These are phyloP conservation scores for Microcebus griseorufus DNA, from an alignment of 2,113 vertebrate species.

Conservation along the genomic window DNA sequence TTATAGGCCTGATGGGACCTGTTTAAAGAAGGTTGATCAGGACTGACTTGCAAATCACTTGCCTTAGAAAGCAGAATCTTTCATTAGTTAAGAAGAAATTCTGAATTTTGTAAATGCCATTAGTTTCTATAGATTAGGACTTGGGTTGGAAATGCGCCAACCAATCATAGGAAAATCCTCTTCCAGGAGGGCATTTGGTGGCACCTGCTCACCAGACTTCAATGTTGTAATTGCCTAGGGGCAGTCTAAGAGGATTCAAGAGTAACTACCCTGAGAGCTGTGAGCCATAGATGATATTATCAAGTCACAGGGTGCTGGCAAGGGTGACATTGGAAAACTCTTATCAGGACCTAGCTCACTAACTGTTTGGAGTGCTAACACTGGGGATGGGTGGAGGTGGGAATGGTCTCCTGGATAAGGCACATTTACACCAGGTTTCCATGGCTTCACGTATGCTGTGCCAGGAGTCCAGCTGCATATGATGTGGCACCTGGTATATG, in stretches of 20 bases:
- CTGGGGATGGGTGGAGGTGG: not conserved
- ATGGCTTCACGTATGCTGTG: not conserved
- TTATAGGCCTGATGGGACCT: not conserved
- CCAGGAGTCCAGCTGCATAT: not conserved
- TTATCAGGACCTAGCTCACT: not conserved
- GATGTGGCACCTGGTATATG: not conserved
- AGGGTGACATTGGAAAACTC: not conserved
- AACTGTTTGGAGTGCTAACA: not conserved
- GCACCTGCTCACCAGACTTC: not conserved
- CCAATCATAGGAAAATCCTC: not conserved
- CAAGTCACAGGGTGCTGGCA: not conserved
- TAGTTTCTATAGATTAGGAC: not conserved
- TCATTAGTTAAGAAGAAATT: conserved; percentile 3
- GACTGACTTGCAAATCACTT: not conserved
- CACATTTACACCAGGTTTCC: not conserved
- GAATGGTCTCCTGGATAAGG: not conserved
- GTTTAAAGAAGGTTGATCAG: not conserved
- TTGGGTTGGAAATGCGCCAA: not conserved
- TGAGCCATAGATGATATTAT: not conserved
- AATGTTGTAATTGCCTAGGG: not conserved
- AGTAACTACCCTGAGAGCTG: not conserved
- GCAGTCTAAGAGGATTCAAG: not conserved
- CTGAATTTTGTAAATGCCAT: not conserved
- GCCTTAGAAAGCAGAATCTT: not conserved
- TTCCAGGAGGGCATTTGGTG: not conserved